phyloP scores from a whole-genome alignment of 1,140 invertebrate genomes.

The Drosophila eugracilis region DNA sequence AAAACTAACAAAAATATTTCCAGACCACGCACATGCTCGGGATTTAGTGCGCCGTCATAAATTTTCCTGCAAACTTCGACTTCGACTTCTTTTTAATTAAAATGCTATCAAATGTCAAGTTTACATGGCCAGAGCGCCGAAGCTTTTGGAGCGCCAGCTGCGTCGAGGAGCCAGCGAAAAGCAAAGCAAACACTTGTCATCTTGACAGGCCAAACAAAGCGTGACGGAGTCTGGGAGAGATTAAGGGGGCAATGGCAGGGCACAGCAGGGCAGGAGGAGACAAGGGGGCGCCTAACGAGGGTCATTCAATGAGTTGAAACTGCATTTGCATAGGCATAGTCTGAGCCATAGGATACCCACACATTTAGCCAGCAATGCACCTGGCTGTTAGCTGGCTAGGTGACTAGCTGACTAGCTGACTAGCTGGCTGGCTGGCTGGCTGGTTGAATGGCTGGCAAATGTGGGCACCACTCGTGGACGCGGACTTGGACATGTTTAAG shows the following conservation, averaged over 20 bases:
- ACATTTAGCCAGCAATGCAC: slow-evolving; percentile 8
- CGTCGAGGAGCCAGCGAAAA: slow-evolving; percentile 50
- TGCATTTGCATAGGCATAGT: slow-evolving; percentile 72
- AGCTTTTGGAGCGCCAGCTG: slow-evolving; percentile 73
- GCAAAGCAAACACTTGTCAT: slow-evolving; percentile 82
- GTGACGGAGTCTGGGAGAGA: slow-evolving; percentile 67
- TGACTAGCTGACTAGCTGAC: slow-evolving; percentile 7
- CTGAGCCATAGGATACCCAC: slow-evolving; percentile 71
- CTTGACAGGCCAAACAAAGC: slow-evolving; percentile 82
- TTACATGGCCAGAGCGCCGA: slow-evolving; percentile 70
- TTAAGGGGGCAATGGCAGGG: slow-evolving; percentile 8
- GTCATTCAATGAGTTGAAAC: slow-evolving; percentile 67
- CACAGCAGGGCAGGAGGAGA: slow-evolving; percentile 15
- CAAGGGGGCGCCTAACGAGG: slow-evolving; percentile 73
- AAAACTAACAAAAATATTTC: slow-evolving; percentile 21
- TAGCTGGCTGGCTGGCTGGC: neutral
- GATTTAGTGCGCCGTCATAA: slow-evolving; percentile 67
- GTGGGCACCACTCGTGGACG: slow-evolving; percentile 71
- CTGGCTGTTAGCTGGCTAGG: neutral
- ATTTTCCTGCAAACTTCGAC: slow-evolving; percentile 62
- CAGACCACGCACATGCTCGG: slow-evolving; percentile 63
- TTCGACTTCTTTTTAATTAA: slow-evolving; percentile 80
- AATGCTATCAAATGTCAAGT: slow-evolving; percentile 84
- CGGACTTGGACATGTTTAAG: slow-evolving; percentile 71
- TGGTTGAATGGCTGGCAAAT: slow-evolving; percentile 37